These are phyloP conservation scores for Puntigrus tetrazona DNA, from an alignment of 2,113 vertebrate species.

Conservation along the genomic window DNA sequence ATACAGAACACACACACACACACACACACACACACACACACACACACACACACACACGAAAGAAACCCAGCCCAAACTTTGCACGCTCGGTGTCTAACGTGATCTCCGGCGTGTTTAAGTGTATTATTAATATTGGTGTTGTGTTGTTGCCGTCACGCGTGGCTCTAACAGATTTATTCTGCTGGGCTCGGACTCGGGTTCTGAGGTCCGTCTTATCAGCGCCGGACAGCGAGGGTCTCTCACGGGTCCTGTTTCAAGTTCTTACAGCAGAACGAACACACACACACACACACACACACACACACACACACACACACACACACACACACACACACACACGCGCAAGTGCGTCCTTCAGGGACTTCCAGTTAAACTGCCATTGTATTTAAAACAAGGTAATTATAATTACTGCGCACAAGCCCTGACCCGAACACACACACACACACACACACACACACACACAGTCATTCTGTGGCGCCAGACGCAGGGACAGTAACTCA, in stretches of 20 bases:
- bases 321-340: constrained; percentile 38
- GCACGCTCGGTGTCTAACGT: not conserved
- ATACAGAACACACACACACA: constrained; percentile 43
- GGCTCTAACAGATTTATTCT: constrained; percentile 19
- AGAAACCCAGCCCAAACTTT: not conserved
- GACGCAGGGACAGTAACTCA: constrained; percentile 32
- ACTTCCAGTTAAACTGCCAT: not conserved
- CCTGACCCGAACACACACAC: not conserved
- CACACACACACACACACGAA: constrained; percentile 46
- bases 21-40: constrained; percentile 46
- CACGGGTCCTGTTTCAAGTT: not conserved
- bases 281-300: constrained; percentile 29
- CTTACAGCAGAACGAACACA: not conserved
- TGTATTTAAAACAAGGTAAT: constrained; percentile 32
- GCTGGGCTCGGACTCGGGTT: not conserved
- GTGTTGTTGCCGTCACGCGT: not conserved
- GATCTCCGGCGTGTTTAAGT: not conserved
- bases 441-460: not conserved
- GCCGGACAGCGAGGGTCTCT: not conserved
- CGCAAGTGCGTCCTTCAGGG: not conserved
- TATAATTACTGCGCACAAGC: not conserved
- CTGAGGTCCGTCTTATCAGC: constrained; percentile 23
- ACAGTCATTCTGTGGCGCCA: constrained; percentile 24
- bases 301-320: constrained; percentile 6
- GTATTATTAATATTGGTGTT: not conserved